Evolutionary conservation across 92 coral and sea anemone genomes (phyloP).

Genomic region (Scolanthus callimorphus): DNA sequence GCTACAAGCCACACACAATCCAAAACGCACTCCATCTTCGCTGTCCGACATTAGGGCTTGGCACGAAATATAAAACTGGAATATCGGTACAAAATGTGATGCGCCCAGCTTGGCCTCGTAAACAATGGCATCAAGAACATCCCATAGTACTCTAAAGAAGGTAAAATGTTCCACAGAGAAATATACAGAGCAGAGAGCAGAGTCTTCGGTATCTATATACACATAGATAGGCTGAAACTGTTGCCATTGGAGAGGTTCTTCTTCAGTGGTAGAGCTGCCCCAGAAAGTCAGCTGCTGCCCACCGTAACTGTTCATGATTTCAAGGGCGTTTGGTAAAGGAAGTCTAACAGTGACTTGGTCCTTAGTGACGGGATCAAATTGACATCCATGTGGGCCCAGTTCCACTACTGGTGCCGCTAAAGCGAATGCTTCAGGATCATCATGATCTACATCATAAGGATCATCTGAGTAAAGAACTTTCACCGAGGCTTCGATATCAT

Average conservation of each 20-base stretch:
- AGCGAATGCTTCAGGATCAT: constrained; percentile 58
- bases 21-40: constrained; percentile 78
- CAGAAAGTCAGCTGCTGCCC: constrained; percentile 81
- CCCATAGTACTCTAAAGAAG: constrained; percentile 81
- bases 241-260: constrained; percentile 79
- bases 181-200: constrained; percentile 61
- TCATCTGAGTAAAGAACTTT: constrained; percentile 90
- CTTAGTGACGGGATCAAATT: constrained; percentile 57
- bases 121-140: constrained; percentile 71
- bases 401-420: constrained; percentile 89
- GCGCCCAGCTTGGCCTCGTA: constrained; percentile 93
- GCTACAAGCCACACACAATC: constrained; percentile 78
- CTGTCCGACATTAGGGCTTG: constrained; percentile 97
- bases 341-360: constrained; percentile 88
- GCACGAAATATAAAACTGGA: constrained; percentile 82
- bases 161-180: constrained; percentile 93
- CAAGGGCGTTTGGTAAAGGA: constrained; percentile 83
- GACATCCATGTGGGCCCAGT: constrained; percentile 90
- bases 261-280: constrained; percentile 81
- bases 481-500: constrained; percentile 88
- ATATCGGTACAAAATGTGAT: constrained; percentile 67
- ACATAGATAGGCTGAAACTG: constrained; percentile 61
- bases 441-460: constrained; percentile 88
- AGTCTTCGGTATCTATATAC: constrained; percentile 59
- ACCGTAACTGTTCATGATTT: constrained; percentile 65